phyloP scores from a whole-genome alignment of 2,113 vertebrate species.

The Ictalurus punctatus region DNA sequence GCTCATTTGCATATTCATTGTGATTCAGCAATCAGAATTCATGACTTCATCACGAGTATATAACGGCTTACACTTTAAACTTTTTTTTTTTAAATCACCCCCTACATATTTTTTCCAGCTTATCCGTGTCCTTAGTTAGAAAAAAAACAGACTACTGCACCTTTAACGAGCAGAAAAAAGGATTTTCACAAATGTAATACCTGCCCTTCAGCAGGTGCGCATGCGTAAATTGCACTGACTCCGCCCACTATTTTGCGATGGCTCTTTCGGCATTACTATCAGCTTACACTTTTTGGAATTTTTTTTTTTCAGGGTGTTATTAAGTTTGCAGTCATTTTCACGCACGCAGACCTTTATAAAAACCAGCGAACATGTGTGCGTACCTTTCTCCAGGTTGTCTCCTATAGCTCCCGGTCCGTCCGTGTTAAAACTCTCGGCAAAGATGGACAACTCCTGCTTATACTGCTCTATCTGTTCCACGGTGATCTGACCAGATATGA shows the following conservation, averaged over 20 bases:
- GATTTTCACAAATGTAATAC: neutral
- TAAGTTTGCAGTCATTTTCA: neutral
- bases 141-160: neutral
- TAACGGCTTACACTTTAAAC: no score
- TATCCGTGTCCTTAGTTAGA: no score
- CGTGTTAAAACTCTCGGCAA: constrained; percentile 76
- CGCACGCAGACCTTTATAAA: neutral
- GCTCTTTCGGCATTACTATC: no score
- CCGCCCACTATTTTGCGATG: neutral
- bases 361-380: neutral
- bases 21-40: no score
- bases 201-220: no score
- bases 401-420: constrained; percentile 88
- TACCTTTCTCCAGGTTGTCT: constrained; percentile 89
- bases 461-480: constrained; percentile 75
- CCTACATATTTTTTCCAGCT: no score
- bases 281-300: no score
- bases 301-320: no score
- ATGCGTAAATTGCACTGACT: neutral
- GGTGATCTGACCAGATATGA: constrained; percentile 73
- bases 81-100: no score
- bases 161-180: neutral
- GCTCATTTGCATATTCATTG: no score
- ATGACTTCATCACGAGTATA: no score
- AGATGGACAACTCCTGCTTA: constrained; percentile 72